Percentiles rank a stretch among this genome's conserved stretches.
Conservation (phyloP, 2,888 invertebrate species). For the Aquatica leii region DNA sequence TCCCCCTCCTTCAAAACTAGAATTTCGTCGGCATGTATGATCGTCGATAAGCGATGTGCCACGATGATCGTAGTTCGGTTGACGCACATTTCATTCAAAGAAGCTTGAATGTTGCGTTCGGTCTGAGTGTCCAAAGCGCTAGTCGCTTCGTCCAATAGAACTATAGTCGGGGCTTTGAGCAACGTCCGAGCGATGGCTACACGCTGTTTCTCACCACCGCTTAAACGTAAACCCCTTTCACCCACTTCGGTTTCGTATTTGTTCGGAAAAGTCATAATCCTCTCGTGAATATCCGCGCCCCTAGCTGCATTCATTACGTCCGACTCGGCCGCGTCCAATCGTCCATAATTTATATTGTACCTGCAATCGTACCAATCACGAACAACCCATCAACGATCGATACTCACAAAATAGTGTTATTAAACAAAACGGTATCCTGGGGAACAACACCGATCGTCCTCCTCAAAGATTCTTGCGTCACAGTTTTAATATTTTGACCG, state of each 20-base stretch:
- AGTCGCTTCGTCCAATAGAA: conserved; percentile 94
- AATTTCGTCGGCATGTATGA: conserved; percentile 95
- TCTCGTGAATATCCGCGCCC: conserved; percentile 93
- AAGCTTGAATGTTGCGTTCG: conserved; percentile 87
- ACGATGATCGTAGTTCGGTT: conserved; percentile 93
- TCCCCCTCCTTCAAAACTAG: conserved; percentile 90
- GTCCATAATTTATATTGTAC: conserved; percentile 95
- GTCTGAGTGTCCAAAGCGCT: conserved; percentile 96
- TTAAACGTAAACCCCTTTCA: conserved; percentile 91
- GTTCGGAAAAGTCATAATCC: conserved; percentile 90
- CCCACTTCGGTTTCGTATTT: conserved; percentile 90
- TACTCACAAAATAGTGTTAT: conserved; percentile 81
- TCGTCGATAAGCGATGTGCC: conserved; percentile 93
- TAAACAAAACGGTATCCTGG: conserved; percentile 96
- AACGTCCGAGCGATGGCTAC: conserved; percentile 97
- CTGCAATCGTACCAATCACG: conserved; percentile 57
- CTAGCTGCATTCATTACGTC: conserved; percentile 90
- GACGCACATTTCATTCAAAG: conserved; percentile 77
- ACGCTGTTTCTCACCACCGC: conserved; percentile 97
- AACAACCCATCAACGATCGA: not conserved
- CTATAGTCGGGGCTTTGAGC: conserved; percentile 88
- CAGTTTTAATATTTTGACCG: conserved; percentile 86
- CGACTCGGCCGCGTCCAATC: conserved; percentile 76
- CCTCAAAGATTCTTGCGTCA: conserved; percentile 85
- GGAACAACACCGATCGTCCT: conserved; percentile 93